Evolutionary conservation across 2,888 invertebrate genomes (phyloP).

Genomic region (Globia sparganii): DNA sequence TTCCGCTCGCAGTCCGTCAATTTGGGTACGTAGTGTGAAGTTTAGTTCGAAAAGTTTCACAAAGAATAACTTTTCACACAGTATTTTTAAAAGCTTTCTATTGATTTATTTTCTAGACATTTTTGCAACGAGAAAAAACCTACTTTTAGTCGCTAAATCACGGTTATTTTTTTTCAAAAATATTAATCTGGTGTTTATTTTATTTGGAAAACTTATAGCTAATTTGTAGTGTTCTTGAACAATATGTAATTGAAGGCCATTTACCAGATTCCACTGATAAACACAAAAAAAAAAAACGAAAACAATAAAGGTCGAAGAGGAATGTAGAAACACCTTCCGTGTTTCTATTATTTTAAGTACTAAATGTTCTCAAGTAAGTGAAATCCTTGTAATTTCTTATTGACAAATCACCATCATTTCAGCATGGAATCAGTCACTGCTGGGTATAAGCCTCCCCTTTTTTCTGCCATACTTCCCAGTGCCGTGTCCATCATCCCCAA

Average conservation of each 20-base stretch:
- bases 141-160: slow-evolving; percentile 12
- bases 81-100: slow-evolving; percentile 55
- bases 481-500: neutral
- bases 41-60: slow-evolving; percentile 58
- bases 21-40: slow-evolving; percentile 64
- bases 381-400: neutral
- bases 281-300: no score
- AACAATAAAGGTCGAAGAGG: no score
- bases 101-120: slow-evolving; percentile 35
- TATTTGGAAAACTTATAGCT: no score
- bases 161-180: neutral
- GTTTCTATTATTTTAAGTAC: neutral
- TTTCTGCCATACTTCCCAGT: neutral
- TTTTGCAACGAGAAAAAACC: slow-evolving; percentile 23
- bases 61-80: slow-evolving; percentile 61
- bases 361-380: neutral
- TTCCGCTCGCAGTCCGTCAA: slow-evolving; percentile 60
- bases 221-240: no score
- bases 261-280: no score
- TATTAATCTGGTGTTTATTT: neutral
- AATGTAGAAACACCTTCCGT: no score
- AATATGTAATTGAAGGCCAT: no score
- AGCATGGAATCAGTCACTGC: neutral
- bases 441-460: neutral
- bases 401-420: neutral